Percentiles rank a stretch among this genome's conserved stretches.
phyloP scores from a whole-genome alignment of 2,888 invertebrate species.

The Polia nebulosa region DNA sequence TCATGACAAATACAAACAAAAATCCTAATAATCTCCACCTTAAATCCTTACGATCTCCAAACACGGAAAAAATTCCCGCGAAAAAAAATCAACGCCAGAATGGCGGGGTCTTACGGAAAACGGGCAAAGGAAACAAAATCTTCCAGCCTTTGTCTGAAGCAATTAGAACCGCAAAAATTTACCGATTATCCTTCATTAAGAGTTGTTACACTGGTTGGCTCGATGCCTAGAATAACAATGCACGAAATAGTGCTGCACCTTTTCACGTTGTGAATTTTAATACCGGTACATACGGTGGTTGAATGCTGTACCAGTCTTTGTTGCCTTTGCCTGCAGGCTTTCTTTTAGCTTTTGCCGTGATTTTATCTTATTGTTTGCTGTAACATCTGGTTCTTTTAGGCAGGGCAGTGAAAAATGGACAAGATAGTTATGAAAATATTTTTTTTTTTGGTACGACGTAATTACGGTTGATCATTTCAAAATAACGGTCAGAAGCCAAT shows the following conservation, averaged over 20 bases:
- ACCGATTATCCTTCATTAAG: constrained; percentile 66
- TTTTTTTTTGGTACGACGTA: neutral
- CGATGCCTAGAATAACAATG: constrained; percentile 74
- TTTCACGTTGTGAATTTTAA: constrained; percentile 75
- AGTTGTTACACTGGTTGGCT: constrained; percentile 65
- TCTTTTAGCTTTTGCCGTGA: constrained; percentile 63
- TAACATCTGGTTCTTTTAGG: constrained; percentile 67
- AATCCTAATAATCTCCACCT: constrained; percentile 3
- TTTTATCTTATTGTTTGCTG: constrained; percentile 70
- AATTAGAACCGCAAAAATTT: constrained; percentile 65
- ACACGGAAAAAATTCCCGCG: neutral
- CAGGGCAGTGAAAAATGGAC: constrained; percentile 6
- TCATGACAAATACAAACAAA: constrained; percentile 1
- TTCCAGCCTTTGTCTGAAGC: constrained; percentile 54
- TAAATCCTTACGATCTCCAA: constrained; percentile 14
- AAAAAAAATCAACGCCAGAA: constrained; percentile 34
- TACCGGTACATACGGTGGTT: constrained; percentile 66
- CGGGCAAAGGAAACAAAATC: constrained; percentile 48
- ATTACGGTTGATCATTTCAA: neutral
- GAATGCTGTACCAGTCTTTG: constrained; percentile 59
- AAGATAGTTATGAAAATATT: neutral
- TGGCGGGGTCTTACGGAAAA: constrained; percentile 36
- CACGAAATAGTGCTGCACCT: constrained; percentile 76
- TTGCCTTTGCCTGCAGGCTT: constrained; percentile 61
- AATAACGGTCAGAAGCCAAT: too few relatives aligned